phyloP scores from a whole-genome alignment of 2,113 vertebrate genomes.

The Egretta garzetta region DNA sequence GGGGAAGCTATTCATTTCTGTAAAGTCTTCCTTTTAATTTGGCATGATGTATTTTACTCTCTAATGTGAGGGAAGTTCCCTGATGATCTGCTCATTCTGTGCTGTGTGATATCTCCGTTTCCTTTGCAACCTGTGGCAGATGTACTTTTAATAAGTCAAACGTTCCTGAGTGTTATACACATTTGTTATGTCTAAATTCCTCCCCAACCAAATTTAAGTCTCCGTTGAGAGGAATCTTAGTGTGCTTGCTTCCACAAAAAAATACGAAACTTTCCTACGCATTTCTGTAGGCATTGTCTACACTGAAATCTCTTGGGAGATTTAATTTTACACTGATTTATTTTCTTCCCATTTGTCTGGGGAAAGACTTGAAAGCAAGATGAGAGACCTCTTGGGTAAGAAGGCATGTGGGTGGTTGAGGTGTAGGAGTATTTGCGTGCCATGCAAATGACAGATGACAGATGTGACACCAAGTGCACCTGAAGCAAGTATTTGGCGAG shows the following conservation, averaged over 20 bases:
- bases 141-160: neutral
- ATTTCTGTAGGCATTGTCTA: neutral
- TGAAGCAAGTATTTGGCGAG: neutral
- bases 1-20: neutral
- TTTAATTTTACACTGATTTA: neutral
- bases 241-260: neutral
- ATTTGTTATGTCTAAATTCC: neutral
- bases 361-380: neutral
- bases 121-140: neutral
- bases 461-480: neutral
- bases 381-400: neutral
- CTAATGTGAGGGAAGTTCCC: neutral
- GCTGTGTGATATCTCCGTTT: neutral
- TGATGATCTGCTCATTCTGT: neutral
- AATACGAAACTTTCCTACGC: neutral
- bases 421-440: neutral
- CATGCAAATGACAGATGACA: neutral
- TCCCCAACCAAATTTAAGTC: neutral
- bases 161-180: neutral
- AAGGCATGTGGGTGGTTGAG: neutral
- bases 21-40: neutral
- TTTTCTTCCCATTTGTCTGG: neutral
- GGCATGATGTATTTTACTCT: neutral
- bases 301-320: neutral
- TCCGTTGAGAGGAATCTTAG: neutral